Conservation (phyloP, 1,140 invertebrate genomes). For the Platorchestia sp. region DNA sequence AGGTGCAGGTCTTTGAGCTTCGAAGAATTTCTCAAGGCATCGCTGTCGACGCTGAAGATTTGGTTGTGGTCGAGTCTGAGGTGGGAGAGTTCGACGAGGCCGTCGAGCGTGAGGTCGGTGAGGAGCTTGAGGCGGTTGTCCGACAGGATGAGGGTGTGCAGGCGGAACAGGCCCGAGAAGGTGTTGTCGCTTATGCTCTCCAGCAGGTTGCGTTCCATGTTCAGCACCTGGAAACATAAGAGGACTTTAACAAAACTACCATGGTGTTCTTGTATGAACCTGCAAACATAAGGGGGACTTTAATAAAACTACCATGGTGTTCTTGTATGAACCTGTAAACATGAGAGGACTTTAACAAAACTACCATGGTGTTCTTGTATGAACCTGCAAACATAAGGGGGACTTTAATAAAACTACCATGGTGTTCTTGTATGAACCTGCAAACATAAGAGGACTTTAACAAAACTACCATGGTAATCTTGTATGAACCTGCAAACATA, state of each 20-base stretch:
- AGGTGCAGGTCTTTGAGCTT: constrained; percentile 88
- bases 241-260: no score
- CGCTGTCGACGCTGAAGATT: constrained; percentile 78
- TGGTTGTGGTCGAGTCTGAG: constrained; percentile 83
- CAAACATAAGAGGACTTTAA: no score
- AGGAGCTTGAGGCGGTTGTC: constrained; percentile 81
- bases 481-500: no score
- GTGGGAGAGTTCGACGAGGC: constrained; percentile 80
- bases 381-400: no score
- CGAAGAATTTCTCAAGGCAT: constrained; percentile 84
- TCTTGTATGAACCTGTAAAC: no score
- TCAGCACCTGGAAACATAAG: constrained; percentile 73
- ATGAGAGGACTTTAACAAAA: no score
- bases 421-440: no score
- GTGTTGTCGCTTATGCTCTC: constrained; percentile 80
- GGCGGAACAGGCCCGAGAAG: constrained; percentile 81
- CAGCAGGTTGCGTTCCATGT: constrained; percentile 83
- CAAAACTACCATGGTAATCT: no score
- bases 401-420: no score
- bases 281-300: background rate
- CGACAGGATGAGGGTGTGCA: constrained; percentile 82
- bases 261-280: no score
- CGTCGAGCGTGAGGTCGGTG: constrained; percentile 79
- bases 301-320: background rate
- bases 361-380: no score